These are phyloP conservation scores for Phalera bucephala DNA, from an alignment of 2,888 invertebrate genomes.

Conservation along the genomic window DNA sequence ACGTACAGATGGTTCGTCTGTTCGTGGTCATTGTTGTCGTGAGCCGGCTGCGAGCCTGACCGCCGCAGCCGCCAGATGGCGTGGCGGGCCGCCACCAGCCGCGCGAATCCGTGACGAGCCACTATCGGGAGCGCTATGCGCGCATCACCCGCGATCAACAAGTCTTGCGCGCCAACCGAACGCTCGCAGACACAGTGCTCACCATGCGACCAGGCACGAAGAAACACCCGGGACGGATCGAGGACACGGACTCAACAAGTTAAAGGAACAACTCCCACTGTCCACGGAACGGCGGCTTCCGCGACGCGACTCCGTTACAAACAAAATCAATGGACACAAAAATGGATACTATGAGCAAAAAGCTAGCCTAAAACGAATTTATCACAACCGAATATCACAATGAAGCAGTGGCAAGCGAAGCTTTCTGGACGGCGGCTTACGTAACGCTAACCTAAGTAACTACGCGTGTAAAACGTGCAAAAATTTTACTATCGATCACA, in stretches of 20 bases:
- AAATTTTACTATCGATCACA: slow-evolving; percentile 73
- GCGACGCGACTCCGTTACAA: slow-evolving; percentile 49
- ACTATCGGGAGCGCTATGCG: slow-evolving; percentile 76
- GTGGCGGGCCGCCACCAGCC: slow-evolving; percentile 88
- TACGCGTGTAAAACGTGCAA: slow-evolving; percentile 76
- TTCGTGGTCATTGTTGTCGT: slow-evolving; percentile 79
- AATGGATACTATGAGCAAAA: slow-evolving; percentile 64
- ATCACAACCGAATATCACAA: slow-evolving; percentile 83
- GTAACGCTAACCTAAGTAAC: slow-evolving; percentile 75
- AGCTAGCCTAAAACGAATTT: slow-evolving; percentile 69
- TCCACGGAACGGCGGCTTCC: slow-evolving; percentile 48
- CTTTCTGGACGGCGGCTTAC: slow-evolving; percentile 81
- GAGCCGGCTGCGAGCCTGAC: slow-evolving; percentile 78
- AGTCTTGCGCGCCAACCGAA: slow-evolving; percentile 45
- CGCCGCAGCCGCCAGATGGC: slow-evolving; percentile 87
- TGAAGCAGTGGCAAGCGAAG: slow-evolving; percentile 79
- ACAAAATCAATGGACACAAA: not conserved
- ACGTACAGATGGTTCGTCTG: slow-evolving; percentile 82
- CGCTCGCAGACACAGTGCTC: slow-evolving; percentile 44
- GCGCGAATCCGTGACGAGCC: slow-evolving; percentile 88
- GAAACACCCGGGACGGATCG: slow-evolving; percentile 32
- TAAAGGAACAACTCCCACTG: slow-evolving; percentile 37
- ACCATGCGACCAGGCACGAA: slow-evolving; percentile 43
- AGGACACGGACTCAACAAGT: slow-evolving; percentile 45
- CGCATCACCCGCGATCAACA: slow-evolving; percentile 67